Conservation (phyloP, 2,888 invertebrate species). For the Phalera bucephala region DNA sequence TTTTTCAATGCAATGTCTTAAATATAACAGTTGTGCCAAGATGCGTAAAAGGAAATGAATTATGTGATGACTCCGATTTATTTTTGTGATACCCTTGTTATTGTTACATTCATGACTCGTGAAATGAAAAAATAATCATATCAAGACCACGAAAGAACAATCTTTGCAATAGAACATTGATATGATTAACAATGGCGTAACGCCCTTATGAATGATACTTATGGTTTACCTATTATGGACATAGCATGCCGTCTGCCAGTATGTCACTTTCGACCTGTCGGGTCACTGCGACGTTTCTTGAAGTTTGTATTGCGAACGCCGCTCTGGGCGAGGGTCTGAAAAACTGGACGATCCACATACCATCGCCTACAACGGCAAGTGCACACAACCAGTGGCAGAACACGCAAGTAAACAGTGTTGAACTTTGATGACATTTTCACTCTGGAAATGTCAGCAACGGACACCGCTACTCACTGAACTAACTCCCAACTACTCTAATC, state of each 20-base stretch:
- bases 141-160: constrained; percentile 43
- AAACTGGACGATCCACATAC: constrained; percentile 83
- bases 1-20: constrained; percentile 32
- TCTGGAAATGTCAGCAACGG: constrained; percentile 80
- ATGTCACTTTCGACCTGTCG: constrained; percentile 74
- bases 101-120: constrained; percentile 27
- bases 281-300: constrained; percentile 69
- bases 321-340: constrained; percentile 81
- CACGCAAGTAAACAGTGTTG: constrained; percentile 68
- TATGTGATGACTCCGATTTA: constrained; percentile 11
- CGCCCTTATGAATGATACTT: constrained; percentile 81
- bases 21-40: not conserved
- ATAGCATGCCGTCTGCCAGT: constrained; percentile 77
- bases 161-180: constrained; percentile 49
- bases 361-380: constrained; percentile 79
- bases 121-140: constrained; percentile 65
- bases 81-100: too few relatives aligned
- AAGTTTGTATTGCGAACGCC: constrained; percentile 73
- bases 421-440: constrained; percentile 73
- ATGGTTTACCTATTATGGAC: constrained; percentile 80
- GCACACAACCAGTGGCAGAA: constrained; percentile 70
- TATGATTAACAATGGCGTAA: constrained; percentile 62
- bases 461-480: constrained; percentile 70
- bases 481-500: constrained; percentile 49
- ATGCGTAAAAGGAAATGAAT: not conserved